Evolutionary conservation across 1,140 invertebrate species (phyloP), one percentile per base, ranked within the genome.

Genomic region (Euglossa dilemma): DNA sequence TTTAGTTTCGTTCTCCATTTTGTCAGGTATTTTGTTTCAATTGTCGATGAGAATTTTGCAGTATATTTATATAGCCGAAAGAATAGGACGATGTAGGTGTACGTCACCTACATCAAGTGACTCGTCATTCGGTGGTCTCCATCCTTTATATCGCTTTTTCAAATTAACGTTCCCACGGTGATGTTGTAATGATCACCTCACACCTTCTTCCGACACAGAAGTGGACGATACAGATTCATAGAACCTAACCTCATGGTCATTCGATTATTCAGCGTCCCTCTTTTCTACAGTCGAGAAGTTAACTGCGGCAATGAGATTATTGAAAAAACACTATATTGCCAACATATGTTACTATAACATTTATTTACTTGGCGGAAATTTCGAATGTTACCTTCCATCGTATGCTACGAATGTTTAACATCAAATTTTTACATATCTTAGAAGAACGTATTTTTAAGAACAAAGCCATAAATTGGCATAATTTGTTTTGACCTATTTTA

Each of bases 131-230:
- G 36, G 54, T 70, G 45, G 64, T 45, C 81, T 61, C 56, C 64
- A 78, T 77, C 45, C 64, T 77, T 83, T 83, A 78, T 71, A 83
- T 70, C 47, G 50, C 20, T 54, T 83, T 23, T 71, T 52, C 45
- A n/a, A 61, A 61, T 61, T 45, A 77, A 78, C 36, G 28, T 83
- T 83, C 80, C 66, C 81, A 83, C 81, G 36, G 75, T 83, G 75
- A 78, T 78, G 25, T 71, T 69, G 54, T 78, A 82, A 28, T 25
- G 63, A 76, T 67, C 28, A 67, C 63, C 63, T 67, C n/a, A 61
- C 61, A 67, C 52, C 61, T 71, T 78, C 18, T 76, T 63, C 64
- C 56, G 47, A 70, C 74, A 45, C 54, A 73, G 47, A 23, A 73
- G 47, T 63, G 59, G 6, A 52, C 50, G 47, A 16, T 74, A 9